These are phyloP conservation scores for Polypedilum pembai DNA, from an alignment of 1,140 invertebrate species.

Conservation along the genomic window DNA sequence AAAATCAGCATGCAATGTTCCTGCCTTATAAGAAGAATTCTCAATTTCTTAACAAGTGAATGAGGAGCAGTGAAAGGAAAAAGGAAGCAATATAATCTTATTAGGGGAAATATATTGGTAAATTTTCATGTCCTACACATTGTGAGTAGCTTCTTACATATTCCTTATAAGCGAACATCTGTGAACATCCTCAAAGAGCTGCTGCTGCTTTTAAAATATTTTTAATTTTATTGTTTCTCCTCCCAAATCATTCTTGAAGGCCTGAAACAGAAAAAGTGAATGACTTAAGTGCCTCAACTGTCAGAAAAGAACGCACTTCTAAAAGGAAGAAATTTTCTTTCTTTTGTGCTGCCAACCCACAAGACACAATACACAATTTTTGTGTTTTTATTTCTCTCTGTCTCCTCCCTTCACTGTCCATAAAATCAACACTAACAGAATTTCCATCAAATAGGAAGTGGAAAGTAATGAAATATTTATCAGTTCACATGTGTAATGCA, in stretches of 20 bases:
- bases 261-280: neutral
- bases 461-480: slow-evolving; percentile 26
- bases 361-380: too few species aligned
- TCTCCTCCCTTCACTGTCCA: neutral
- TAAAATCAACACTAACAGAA: neutral
- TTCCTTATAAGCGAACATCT: neutral
- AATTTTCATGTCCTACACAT: neutral
- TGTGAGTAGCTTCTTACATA: too few species aligned
- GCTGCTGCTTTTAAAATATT: neutral
- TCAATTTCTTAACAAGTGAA: neutral
- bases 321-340: neutral
- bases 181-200: neutral
- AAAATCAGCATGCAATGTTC: neutral
- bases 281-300: slow-evolving; percentile 4
- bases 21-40: neutral
- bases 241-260: neutral
- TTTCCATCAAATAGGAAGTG: neutral
- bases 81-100: slow-evolving; percentile 18
- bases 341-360: neutral
- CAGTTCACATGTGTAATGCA: neutral
- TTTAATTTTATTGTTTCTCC: too few species aligned
- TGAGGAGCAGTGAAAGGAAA: too few species aligned
- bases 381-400: neutral
- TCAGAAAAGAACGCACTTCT: neutral
- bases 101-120: neutral